phyloP scores from a whole-genome alignment of 1,140 invertebrate genomes.

The Ooceraea biroi region DNA sequence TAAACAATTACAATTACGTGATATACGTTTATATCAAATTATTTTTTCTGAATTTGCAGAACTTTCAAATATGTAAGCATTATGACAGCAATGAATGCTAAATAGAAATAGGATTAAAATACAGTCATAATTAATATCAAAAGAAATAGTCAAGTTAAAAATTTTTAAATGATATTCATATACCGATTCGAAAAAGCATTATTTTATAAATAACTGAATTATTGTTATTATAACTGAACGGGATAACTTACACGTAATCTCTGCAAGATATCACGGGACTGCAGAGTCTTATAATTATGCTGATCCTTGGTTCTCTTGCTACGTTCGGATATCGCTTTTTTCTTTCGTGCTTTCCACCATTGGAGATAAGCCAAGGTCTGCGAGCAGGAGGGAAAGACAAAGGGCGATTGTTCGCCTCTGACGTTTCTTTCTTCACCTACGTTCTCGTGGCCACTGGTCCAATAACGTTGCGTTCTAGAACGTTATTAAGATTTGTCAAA shows the following conservation, averaged over 20 bases:
- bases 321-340: conserved; percentile 34
- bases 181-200: too few relatives aligned
- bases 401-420: conserved; percentile 76
- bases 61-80: background rate
- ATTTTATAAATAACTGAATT: too few relatives aligned
- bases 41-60: background rate
- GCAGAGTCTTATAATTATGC: conserved; percentile 38
- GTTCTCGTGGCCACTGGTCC: conserved; percentile 77
- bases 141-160: too few relatives aligned
- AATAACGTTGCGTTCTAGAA: conserved; percentile 74
- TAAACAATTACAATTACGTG: background rate
- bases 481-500: background rate
- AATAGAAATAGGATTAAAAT: too few relatives aligned
- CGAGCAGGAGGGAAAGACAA: conserved; percentile 75
- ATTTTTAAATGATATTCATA: too few relatives aligned
- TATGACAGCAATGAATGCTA: too few relatives aligned
- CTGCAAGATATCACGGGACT: conserved; percentile 65
- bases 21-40: background rate
- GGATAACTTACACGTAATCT: conserved; percentile 75
- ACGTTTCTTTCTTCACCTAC: conserved; percentile 73
- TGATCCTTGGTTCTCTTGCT: conserved; percentile 33
- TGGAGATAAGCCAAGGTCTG: conserved; percentile 76
- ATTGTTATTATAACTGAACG: too few relatives aligned
- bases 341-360: conserved; percentile 70
- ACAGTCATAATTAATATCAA: too few relatives aligned